Conservation (phyloP, 2,113 vertebrate genomes). For the Felis chaus region DNA sequence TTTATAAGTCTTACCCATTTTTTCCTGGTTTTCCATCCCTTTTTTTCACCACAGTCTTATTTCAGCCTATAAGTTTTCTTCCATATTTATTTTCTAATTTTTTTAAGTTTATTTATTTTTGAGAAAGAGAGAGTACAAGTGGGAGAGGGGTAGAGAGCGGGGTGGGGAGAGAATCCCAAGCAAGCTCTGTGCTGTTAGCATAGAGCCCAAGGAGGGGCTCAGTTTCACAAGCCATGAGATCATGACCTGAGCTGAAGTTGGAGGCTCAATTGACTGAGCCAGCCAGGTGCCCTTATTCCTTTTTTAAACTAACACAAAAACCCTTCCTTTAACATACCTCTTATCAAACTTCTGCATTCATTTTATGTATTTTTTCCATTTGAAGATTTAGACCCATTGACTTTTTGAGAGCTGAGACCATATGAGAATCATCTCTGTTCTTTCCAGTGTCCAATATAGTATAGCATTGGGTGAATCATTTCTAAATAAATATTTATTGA, state of each 20-base stretch:
- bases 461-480: background rate
- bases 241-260: too few species aligned
- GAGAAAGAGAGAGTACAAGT: too few species aligned
- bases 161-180: too few species aligned
- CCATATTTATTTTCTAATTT: background rate
- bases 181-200: too few species aligned
- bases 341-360: background rate
- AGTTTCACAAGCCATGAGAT: too few species aligned
- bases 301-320: background rate
- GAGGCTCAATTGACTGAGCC: too few species aligned
- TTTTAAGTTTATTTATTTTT: too few species aligned
- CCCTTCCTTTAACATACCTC: background rate
- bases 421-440: background rate
- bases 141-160: too few species aligned
- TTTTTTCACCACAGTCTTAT: background rate
- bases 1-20: background rate
- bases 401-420: background rate
- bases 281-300: too few species aligned
- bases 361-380: background rate
- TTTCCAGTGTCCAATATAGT: background rate
- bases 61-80: background rate
- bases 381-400: background rate
- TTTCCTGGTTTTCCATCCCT: background rate
- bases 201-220: too few species aligned
- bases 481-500: background rate